Conservation (phyloP, 2,797 vertebrate species). For the Chelon labrosus region DNA sequence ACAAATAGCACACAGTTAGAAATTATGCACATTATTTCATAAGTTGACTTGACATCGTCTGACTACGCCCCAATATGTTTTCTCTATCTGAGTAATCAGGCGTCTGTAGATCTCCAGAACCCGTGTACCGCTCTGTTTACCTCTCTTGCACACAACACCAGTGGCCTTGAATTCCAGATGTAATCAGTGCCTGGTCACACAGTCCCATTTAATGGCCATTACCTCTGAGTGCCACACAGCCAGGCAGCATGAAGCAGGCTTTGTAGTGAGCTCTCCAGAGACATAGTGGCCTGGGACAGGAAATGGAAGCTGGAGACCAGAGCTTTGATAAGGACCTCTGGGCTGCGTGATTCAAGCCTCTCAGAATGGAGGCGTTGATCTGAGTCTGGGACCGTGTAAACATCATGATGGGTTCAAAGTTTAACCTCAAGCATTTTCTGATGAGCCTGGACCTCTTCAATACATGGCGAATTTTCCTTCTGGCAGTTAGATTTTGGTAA, state of each 20-base stretch:
- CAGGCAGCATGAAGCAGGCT: slow-evolving; percentile 69
- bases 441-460: neutral
- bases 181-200: slow-evolving; percentile 71
- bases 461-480: neutral
- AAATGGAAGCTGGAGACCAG: slow-evolving; percentile 67
- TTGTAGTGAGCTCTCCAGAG: slow-evolving; percentile 72
- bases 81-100: neutral
- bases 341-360: slow-evolving; percentile 31
- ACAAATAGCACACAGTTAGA: too few relatives aligned
- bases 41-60: neutral
- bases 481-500: neutral
- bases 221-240: slow-evolving; percentile 65
- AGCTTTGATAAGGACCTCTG: slow-evolving; percentile 74
- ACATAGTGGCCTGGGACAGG: slow-evolving; percentile 61
- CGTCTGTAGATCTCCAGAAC: neutral
- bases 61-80: slow-evolving; percentile 11
- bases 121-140: slow-evolving; percentile 29
- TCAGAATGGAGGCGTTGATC: slow-evolving; percentile 60
- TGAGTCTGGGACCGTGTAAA: slow-evolving; percentile 46
- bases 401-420: slow-evolving; percentile 1
- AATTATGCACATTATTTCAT: too few relatives aligned
- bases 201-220: slow-evolving; percentile 75
- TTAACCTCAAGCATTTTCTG: slow-evolving; percentile 5
- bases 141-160: slow-evolving; percentile 32
- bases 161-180: slow-evolving; percentile 63